Conservation (phyloP, 1,140 invertebrate genomes). For the Aplysia californica region DNA sequence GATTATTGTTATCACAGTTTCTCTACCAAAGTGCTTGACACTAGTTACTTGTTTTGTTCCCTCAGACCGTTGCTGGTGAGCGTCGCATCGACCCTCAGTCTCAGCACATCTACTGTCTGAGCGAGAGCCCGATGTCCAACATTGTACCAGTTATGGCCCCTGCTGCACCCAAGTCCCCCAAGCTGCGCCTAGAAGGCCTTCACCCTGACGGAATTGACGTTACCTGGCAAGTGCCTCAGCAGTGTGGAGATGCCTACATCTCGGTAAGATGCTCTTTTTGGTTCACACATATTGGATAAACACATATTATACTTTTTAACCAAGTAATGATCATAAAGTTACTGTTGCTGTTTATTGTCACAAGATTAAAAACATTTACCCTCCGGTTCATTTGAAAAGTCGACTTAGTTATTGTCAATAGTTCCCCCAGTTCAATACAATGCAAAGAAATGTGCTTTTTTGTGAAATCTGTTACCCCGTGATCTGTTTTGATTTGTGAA, state of each 20-base stretch:
- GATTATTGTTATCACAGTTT: too few species aligned
- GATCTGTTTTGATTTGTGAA: background rate
- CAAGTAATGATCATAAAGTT: too few species aligned
- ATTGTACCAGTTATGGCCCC: conserved; percentile 60
- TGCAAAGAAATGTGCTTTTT: background rate
- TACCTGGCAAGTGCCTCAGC: conserved; percentile 65
- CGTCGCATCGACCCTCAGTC: conserved; percentile 48
- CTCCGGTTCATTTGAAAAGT: too few species aligned
- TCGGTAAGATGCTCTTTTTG: conserved; percentile 49
- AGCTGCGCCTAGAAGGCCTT: conserved; percentile 62
- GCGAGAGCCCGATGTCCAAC: conserved; percentile 63
- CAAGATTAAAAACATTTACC: too few species aligned
- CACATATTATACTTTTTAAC: too few species aligned
- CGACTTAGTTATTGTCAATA: too few species aligned
- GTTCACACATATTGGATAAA: too few species aligned
- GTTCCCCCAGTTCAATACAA: too few species aligned
- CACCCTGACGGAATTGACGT: conserved; percentile 64
- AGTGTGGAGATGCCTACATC: conserved; percentile 64
- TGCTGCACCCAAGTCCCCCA: conserved; percentile 63
- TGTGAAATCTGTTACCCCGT: background rate
- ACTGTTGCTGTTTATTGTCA: too few species aligned
- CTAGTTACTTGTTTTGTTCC: too few species aligned
- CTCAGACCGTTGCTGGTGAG: conserved; percentile 57
- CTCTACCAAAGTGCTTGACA: too few species aligned
- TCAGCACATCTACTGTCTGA: conserved; percentile 59